phyloP scores from a whole-genome alignment of 2,888 invertebrate species.

The Trachelus stipa region DNA sequence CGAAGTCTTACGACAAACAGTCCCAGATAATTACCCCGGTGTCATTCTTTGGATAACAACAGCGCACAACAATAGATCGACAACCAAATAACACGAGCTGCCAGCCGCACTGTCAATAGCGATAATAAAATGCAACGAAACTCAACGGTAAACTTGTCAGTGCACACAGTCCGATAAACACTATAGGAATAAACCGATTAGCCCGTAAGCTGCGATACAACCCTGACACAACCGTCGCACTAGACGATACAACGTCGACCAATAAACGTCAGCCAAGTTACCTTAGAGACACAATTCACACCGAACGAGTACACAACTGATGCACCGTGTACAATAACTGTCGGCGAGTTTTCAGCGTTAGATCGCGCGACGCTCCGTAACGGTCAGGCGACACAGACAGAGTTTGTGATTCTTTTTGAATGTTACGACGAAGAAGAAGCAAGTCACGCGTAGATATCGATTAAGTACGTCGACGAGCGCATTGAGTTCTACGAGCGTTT shows the following conservation, averaged over 20 bases:
- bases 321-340: neutral
- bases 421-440: neutral
- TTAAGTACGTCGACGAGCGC: neutral
- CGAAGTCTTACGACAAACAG: neutral
- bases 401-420: neutral
- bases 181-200: neutral
- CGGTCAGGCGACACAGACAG: neutral
- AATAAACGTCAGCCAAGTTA: neutral
- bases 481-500: neutral
- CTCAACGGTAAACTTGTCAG: neutral
- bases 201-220: neutral
- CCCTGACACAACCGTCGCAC: neutral
- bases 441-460: neutral
- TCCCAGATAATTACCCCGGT: neutral
- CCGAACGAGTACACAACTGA: neutral
- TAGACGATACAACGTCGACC: neutral
- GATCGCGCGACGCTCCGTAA: neutral
- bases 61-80: neutral
- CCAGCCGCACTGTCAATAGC: neutral
- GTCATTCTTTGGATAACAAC: neutral
- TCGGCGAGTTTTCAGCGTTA: neutral
- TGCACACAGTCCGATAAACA: neutral
- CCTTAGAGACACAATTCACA: neutral
- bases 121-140: neutral
- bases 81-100: neutral